phyloP scores from a whole-genome alignment of 2,113 vertebrate species.

The Cathartes aura region DNA sequence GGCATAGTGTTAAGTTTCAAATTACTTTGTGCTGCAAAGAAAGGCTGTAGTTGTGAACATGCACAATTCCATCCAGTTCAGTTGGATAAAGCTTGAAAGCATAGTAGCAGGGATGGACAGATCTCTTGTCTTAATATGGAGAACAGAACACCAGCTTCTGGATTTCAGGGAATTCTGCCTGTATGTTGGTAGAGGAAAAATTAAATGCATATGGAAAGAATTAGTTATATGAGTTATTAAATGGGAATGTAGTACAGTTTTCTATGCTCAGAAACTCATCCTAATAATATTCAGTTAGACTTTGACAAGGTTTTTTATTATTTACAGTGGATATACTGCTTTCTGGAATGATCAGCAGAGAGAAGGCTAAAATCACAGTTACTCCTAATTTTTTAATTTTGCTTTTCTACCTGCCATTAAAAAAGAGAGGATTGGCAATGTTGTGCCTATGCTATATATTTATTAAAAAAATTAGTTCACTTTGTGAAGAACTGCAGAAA shows the following conservation, averaged over 20 bases:
- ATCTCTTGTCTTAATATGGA: not conserved
- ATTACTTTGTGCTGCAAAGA: not conserved
- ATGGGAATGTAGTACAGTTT: not conserved
- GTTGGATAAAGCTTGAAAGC: not conserved
- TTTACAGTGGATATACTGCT: not conserved
- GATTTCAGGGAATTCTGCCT: not conserved
- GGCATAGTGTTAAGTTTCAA: not conserved
- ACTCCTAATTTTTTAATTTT: not conserved
- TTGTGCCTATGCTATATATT: not conserved
- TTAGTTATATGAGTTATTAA: not conserved
- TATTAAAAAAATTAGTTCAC: not conserved
- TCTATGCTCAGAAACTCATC: not conserved
- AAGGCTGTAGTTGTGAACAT: not conserved
- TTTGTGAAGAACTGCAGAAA: not conserved
- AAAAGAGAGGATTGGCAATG: not conserved
- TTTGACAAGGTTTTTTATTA: not conserved
- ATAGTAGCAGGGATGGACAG: not conserved
- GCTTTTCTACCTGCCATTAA: not conserved
- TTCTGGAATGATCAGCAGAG: not conserved
- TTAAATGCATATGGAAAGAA: constrained; percentile 5
- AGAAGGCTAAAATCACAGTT: not conserved
- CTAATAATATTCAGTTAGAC: not conserved
- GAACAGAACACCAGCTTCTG: not conserved
- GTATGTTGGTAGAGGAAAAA: not conserved
- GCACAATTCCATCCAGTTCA: not conserved